Evolutionary conservation across 1,140 invertebrate species (phyloP), one percentile per base, ranked within the genome.

Genomic region (Zaprionus capensis): DNA sequence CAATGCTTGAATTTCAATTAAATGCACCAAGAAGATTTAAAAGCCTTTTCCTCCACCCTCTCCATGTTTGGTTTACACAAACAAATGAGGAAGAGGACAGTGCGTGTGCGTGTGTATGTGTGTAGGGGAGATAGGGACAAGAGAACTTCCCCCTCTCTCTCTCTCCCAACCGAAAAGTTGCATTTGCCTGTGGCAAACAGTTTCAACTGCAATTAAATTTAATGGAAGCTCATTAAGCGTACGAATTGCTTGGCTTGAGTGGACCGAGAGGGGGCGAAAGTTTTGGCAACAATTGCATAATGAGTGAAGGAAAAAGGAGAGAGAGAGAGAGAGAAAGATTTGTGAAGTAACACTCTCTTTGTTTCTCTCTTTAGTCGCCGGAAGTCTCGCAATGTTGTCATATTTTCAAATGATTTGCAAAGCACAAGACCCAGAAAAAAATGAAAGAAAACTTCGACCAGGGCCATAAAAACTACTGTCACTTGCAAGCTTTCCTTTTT

Each of bases 121-220:
- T 17, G 17, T 15, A 17, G 5, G 6, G 9, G 44, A 11, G 44
- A 49, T 12, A 49, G 46, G 11, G 46, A 44, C 26, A 71, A 26
- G 34, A 55, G 17, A 46, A 38, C 34, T 62, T 22, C 57, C 53
- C 51, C 1, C 12, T 41, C 4, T 49, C 44, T 22, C 55, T 65
- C 55, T 49, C 63, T 31, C 51, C 49, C 38, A 24, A 41, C 56
- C 36, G 38, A 11, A 28, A 28, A 62, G 64, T 31, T 56, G 66
- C 51, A 26, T 58, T 57, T 49, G 44, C 64, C 51, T 68, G 41
- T 76, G 66, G 81, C 81, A 82, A 81, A 83, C 74, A 84, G 69
- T 79, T 87, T 34, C 84, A 83, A 78, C 80, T 91, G 86, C 87
- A 90, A 90, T 90, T 90, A 90, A 90, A 76, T 91, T 90, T 87